Conservation (phyloP, 2,888 invertebrate species). For the Artemia sinica region DNA sequence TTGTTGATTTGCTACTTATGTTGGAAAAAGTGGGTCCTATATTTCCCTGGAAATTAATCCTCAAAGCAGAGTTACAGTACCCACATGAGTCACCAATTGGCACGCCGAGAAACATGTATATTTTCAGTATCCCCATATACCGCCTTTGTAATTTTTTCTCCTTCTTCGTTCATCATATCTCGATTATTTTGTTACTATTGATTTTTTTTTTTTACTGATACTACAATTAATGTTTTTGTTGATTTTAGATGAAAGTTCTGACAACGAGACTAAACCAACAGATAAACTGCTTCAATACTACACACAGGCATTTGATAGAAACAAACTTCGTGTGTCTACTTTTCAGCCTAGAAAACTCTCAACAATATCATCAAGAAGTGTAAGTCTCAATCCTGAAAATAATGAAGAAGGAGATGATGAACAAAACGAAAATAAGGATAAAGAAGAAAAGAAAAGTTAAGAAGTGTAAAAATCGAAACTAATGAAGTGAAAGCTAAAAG, state of each 20-base stretch:
- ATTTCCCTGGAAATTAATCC: too few relatives aligned
- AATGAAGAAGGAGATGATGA: background rate
- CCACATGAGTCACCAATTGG: too few relatives aligned
- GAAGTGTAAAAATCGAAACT: too few relatives aligned
- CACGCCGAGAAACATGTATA: too few relatives aligned
- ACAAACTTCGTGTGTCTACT: conserved; percentile 23
- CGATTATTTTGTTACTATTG: background rate
- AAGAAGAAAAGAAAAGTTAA: too few relatives aligned
- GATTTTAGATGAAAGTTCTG: background rate
- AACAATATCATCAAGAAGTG: conserved; percentile 27
- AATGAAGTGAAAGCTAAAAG: too few relatives aligned
- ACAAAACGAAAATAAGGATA: too few relatives aligned
- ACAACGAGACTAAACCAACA: background rate
- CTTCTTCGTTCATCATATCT: background rate
- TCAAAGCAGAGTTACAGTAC: too few relatives aligned
- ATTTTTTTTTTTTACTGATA: background rate
- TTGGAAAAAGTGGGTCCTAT: too few relatives aligned
- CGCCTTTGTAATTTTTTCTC: too few relatives aligned
- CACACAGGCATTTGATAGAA: conserved; percentile 15
- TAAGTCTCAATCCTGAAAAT: conserved; percentile 24
- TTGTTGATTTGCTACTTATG: too few relatives aligned
- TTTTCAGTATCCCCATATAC: too few relatives aligned
- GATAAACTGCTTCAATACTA: background rate
- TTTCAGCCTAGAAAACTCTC: conserved; percentile 27
- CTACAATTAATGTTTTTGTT: background rate